Base-by-base conservation (phyloP, 2,113 vertebrate species). In the Platichthys flesus region DNA sequence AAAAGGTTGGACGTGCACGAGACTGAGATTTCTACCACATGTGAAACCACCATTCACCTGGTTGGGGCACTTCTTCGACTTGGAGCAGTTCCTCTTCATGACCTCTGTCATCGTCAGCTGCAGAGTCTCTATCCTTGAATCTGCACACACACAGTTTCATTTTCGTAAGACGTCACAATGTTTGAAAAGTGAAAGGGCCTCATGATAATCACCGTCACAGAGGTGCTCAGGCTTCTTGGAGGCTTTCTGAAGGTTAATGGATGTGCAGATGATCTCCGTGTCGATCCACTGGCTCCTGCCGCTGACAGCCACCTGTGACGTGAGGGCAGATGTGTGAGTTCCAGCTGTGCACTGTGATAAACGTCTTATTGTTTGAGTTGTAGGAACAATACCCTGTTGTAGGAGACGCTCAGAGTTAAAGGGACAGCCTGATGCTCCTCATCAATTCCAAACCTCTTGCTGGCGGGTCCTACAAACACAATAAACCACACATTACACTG, bases 401-500 rank as follows among this genome's bases (percentile, higher is more conserved):
- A 98, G 31, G 95, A 91, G 2, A 99, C 95, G 64, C 93, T 95
- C 89, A 99, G 94, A 88, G 95, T 95, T 87, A 99, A 92, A 42
- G 98, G 98, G 26, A 97, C 93, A 0, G 97, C 98, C 81, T 96
- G 96, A 42, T 96, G 94, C 73, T 98, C 97, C 15, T 95, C 95
- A 10, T 97, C 96, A 5, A 99, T 98, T 4, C 98, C 98, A 86
- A 99, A 95, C 72, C 97, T 92, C 80, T 99, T 99, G 83, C 96
- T 95, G 63, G 96, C 97, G 0, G 96, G 94, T 78, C 98, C 98
- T 99, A 76, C 52, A 72, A 51, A 69, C 15, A 76, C 2, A 79
- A 57, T 18, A 35, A 3, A 59, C 0, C 9, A 47, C 31, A 69
- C 12, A 23, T 72, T 20, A 83, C 49, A 56, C 1, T 1, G 4